A percentile compares a stretch with the other conserved stretches of the same genome.
Conservation (phyloP, 2,888 invertebrate genomes). For the Ophion ellenae region DNA sequence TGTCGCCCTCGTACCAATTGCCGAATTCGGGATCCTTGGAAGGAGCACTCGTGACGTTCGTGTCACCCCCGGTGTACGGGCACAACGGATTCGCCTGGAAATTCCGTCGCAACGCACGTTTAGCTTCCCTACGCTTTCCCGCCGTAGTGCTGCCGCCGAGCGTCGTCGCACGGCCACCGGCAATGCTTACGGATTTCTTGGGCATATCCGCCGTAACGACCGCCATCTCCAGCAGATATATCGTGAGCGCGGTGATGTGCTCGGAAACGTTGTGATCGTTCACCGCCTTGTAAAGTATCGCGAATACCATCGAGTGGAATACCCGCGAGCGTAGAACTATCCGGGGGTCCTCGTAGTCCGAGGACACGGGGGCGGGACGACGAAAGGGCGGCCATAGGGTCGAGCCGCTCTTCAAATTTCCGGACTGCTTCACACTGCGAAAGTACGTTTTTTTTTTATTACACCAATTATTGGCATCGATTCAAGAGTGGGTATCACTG, state of each 20-base stretch:
- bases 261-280: constrained; percentile 91
- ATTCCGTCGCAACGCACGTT: constrained; percentile 27
- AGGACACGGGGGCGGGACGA: constrained; percentile 87
- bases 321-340: constrained; percentile 86
- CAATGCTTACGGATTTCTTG: constrained; percentile 82
- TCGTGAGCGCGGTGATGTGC: constrained; percentile 93
- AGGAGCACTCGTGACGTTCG: constrained; percentile 73
- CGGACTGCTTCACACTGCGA: constrained; percentile 86
- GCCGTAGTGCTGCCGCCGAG: neutral
- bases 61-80: constrained; percentile 80
- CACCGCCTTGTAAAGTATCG: constrained; percentile 93
- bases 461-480: neutral
- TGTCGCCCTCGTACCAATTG: constrained; percentile 90
- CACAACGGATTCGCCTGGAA: constrained; percentile 84
- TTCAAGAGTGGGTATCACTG: neutral
- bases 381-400: constrained; percentile 93
- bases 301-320: constrained; percentile 91
- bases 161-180: neutral
- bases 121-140: constrained; percentile 4
- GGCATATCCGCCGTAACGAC: constrained; percentile 85
- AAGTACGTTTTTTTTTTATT: constrained; percentile 46
- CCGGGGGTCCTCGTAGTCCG: constrained; percentile 89
- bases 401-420: constrained; percentile 86
- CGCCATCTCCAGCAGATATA: constrained; percentile 94
- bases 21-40: constrained; percentile 85